These are phyloP conservation scores for Pteria penguin DNA, from an alignment of 2,888 invertebrate species.

Conservation along the genomic window DNA sequence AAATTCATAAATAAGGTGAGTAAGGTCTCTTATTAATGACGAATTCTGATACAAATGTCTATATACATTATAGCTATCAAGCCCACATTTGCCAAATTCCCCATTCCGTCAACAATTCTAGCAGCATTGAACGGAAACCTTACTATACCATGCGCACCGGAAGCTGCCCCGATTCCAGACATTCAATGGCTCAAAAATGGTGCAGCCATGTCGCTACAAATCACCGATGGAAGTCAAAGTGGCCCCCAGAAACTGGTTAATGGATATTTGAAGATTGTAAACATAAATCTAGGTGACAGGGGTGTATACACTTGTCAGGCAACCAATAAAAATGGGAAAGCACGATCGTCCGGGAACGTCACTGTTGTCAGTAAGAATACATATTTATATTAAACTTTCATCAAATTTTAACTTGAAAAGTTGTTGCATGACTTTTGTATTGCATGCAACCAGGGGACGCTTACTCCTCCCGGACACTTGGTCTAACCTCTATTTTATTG, in stretches of 20 bases:
- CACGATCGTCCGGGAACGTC: slow-evolving; percentile 35
- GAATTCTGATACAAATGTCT: not conserved
- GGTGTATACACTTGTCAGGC: slow-evolving; percentile 74
- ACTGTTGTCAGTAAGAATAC: slow-evolving; percentile 46
- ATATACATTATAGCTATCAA: slow-evolving; percentile 80
- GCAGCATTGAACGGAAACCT: slow-evolving; percentile 95
- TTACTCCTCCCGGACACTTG: too few relatives aligned
- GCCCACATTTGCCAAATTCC: slow-evolving; percentile 93
- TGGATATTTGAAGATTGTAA: slow-evolving; percentile 91
- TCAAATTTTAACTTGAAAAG: too few relatives aligned
- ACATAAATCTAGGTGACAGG: slow-evolving; percentile 57
- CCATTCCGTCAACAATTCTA: slow-evolving; percentile 89
- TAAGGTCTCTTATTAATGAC: not conserved
- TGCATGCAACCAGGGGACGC: too few relatives aligned
- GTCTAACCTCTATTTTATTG: too few relatives aligned
- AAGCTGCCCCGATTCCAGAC: slow-evolving; percentile 90
- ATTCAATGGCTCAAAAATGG: slow-evolving; percentile 95
- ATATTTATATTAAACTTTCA: too few relatives aligned
- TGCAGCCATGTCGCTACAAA: slow-evolving; percentile 83
- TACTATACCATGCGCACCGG: slow-evolving; percentile 92
- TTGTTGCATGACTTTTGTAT: too few relatives aligned
- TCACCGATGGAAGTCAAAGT: slow-evolving; percentile 8
- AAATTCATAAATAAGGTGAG: too few relatives aligned
- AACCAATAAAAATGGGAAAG: slow-evolving; percentile 61
- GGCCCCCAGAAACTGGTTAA: slow-evolving; percentile 64